phyloP scores from a whole-genome alignment of 2,888 invertebrate species.

The Caenorhabditis virilis region DNA sequence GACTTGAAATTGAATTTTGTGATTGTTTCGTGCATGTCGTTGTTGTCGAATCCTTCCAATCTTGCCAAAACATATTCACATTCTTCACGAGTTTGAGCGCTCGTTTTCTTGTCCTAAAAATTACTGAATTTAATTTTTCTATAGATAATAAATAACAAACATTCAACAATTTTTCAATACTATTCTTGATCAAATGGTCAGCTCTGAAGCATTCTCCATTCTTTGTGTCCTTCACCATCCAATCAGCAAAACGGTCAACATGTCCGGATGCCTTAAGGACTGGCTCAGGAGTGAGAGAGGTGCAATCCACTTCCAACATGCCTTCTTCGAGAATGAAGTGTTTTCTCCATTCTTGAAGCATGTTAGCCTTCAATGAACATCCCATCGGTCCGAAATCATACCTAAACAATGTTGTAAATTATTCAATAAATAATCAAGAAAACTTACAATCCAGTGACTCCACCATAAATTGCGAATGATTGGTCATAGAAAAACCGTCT shows the following conservation, averaged over 20 bases:
- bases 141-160: slow-evolving; percentile 3
- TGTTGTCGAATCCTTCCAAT: slow-evolving; percentile 69
- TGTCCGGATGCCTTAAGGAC: slow-evolving; percentile 98
- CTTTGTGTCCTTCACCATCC: slow-evolving; percentile 96
- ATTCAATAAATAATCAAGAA: too few species aligned
- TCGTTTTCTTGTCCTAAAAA: slow-evolving; percentile 79
- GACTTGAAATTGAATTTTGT: slow-evolving; percentile 89
- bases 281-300: slow-evolving; percentile 93
- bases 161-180: slow-evolving; percentile 52
- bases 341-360: slow-evolving; percentile 85
- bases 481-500: slow-evolving; percentile 96
- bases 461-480: slow-evolving; percentile 98
- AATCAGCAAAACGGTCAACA: slow-evolving; percentile 96
- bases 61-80: slow-evolving; percentile 79
- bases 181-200: slow-evolving; percentile 89
- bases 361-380: slow-evolving; percentile 93
- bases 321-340: slow-evolving; percentile 96
- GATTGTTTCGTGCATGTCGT: slow-evolving; percentile 74
- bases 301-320: slow-evolving; percentile 98
- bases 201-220: slow-evolving; percentile 95
- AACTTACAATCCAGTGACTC: slow-evolving; percentile 71
- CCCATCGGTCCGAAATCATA: slow-evolving; percentile 99
- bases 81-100: slow-evolving; percentile 78
- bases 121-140: background rate
- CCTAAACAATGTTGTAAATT: too few species aligned